Conservation (phyloP, 2,113 vertebrate species). For the Odobenus rosmarus region DNA sequence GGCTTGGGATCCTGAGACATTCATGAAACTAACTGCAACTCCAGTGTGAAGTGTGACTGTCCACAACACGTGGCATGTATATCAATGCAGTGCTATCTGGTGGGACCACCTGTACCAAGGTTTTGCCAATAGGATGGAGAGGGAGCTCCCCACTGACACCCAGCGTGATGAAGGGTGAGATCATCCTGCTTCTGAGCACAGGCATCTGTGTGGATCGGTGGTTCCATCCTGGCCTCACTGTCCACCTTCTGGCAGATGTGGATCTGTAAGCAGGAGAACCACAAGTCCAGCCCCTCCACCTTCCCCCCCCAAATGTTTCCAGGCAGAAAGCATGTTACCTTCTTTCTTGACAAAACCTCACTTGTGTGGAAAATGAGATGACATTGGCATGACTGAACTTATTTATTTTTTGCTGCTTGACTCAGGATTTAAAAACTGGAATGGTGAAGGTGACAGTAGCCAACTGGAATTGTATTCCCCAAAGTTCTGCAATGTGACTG, state of each 20-base stretch:
- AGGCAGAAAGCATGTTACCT: constrained; percentile 90
- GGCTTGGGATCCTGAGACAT: constrained; percentile 98
- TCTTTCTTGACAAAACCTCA: constrained; percentile 86
- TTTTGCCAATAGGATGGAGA: constrained; percentile 96
- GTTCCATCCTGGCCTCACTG: constrained; percentile 97
- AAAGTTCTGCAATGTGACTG: constrained; percentile 90
- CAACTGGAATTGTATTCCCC: constrained; percentile 88
- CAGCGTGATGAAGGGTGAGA: constrained; percentile 99
- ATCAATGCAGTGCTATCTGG: constrained; percentile 98
- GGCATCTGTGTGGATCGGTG: constrained; percentile 97
- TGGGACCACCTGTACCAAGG: constrained; percentile 98
- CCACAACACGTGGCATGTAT: constrained; percentile 94
- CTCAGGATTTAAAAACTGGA: constrained; percentile 97
- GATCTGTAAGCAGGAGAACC: constrained; percentile 96
- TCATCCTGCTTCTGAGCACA: constrained; percentile 96
- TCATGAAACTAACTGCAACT: constrained; percentile 97
- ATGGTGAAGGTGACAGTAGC: constrained; percentile 86
- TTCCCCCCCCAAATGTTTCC: constrained; percentile 98
- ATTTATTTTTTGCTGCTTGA: constrained; percentile 93
- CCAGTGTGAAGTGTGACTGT: constrained; percentile 98
- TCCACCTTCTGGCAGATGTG: constrained; percentile 98
- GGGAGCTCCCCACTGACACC: constrained; percentile 97
- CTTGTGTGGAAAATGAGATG: constrained; percentile 91
- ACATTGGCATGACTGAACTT: constrained; percentile 97
- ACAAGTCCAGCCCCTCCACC: constrained; percentile 97